Conservation (phyloP, 2,113 vertebrate species). For the Halichoeres trimaculatus region DNA sequence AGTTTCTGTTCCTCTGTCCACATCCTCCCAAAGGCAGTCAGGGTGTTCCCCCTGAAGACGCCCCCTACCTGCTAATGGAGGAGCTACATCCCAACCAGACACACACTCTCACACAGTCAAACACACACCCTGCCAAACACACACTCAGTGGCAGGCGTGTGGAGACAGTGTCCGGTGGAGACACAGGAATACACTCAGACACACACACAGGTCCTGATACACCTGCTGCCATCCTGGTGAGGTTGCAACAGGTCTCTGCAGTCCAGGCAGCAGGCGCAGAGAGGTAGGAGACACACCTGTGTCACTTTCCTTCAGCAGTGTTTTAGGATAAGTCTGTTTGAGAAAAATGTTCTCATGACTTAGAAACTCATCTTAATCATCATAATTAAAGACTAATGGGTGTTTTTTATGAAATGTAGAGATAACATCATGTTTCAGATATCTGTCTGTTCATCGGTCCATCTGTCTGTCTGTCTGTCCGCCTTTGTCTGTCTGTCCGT, state of each 20-base stretch:
- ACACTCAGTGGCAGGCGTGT: neutral
- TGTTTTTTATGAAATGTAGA: neutral
- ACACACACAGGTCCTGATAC: neutral
- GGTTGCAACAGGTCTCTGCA: constrained; percentile 78
- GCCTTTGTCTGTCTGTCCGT: no score
- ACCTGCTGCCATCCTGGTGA: constrained; percentile 32
- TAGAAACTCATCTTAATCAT: no score
- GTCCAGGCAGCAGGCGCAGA: constrained; percentile 82
- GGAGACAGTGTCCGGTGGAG: neutral
- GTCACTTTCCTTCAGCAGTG: neutral
- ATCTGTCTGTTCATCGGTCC: neutral
- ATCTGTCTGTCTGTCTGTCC: neutral
- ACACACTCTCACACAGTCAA: constrained; percentile 24
- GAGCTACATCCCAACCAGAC: constrained; percentile 68
- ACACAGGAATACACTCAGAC: no score
- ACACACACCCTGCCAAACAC: constrained; percentile 22
- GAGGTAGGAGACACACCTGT: constrained; percentile 76
- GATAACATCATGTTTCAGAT: neutral
- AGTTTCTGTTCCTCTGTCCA: neutral
- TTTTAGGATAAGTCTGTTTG: no score
- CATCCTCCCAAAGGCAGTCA: constrained; percentile 50
- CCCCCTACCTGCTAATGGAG: constrained; percentile 61
- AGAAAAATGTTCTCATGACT: no score
- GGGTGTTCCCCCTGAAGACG: constrained; percentile 62
- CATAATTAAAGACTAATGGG: no score